These are phyloP conservation scores for Lipophrys pholis DNA, from an alignment of 2,113 vertebrate species.

Conservation along the genomic window DNA sequence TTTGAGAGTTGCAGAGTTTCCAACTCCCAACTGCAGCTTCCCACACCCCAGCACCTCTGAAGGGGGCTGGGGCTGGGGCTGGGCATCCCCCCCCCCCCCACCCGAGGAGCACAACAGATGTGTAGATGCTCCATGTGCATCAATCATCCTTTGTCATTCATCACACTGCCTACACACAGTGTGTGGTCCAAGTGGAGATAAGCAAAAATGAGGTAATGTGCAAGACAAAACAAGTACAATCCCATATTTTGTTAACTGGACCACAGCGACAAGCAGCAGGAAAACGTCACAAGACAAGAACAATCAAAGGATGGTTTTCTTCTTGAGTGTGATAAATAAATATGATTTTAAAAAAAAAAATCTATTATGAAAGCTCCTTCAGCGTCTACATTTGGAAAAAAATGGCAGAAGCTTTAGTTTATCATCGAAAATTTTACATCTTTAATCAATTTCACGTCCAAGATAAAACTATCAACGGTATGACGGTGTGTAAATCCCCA, in stretches of 20 bases:
- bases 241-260: constrained; percentile 24
- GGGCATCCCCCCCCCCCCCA: constrained; percentile 59
- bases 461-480: constrained; percentile 25
- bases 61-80: constrained; percentile 60
- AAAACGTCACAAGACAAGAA: constrained; percentile 6
- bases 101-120: constrained; percentile 76
- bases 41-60: constrained; percentile 66
- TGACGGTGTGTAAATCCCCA: constrained; percentile 27
- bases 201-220: constrained; percentile 50
- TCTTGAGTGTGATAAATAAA: constrained; percentile 3
- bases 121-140: constrained; percentile 65
- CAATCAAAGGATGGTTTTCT: no score
- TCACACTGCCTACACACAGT: constrained; percentile 50
- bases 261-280: constrained; percentile 5
- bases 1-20: constrained; percentile 60
- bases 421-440: constrained; percentile 17
- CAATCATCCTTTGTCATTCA: constrained; percentile 75
- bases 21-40: constrained; percentile 65
- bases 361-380: neutral
- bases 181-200: constrained; percentile 68
- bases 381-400: neutral
- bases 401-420: neutral
- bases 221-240: constrained; percentile 45
- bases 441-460: constrained; percentile 8
- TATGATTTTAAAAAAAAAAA: neutral